Evolutionary conservation across 2,797 vertebrate species (phyloP).

Genomic region (Nothura maculosa): DNA sequence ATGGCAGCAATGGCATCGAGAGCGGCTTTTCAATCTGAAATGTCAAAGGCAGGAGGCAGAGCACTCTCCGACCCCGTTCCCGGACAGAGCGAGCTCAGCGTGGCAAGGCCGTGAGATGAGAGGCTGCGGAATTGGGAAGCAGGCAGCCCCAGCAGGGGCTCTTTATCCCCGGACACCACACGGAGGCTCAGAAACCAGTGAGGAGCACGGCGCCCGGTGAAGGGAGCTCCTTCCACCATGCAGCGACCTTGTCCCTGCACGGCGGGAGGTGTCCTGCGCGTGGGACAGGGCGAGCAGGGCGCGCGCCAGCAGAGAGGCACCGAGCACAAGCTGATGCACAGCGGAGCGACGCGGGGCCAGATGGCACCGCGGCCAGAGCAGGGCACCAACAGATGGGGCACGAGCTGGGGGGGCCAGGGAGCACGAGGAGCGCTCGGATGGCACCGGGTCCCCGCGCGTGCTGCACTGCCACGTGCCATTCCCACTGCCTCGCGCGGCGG

Average conservation of each 20-base stretch:
- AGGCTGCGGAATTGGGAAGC: background rate
- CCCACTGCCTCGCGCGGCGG: background rate
- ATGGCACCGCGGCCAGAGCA: background rate
- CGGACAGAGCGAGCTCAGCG: fast-evolving
- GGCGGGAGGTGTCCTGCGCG: no score
- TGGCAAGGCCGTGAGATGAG: background rate
- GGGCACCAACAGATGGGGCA: background rate
- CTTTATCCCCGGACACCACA: fast-evolving
- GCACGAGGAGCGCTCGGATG: no score
- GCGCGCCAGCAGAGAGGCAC: background rate
- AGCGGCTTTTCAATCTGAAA: background rate
- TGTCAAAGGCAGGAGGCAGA: background rate
- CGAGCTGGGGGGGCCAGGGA: no score
- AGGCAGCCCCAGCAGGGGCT: background rate
- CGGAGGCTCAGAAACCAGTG: background rate
- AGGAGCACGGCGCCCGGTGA: background rate
- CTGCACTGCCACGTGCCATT: background rate
- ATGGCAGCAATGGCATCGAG: background rate
- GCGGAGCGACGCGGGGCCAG: background rate
- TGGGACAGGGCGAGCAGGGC: background rate
- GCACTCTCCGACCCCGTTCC: background rate
- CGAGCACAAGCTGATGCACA: no score
- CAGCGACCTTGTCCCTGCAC: no score
- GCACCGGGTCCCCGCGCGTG: no score
- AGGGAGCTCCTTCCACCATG: background rate